phyloP scores from a whole-genome alignment of 2,888 invertebrate genomes.

The Odontothrips loti region DNA sequence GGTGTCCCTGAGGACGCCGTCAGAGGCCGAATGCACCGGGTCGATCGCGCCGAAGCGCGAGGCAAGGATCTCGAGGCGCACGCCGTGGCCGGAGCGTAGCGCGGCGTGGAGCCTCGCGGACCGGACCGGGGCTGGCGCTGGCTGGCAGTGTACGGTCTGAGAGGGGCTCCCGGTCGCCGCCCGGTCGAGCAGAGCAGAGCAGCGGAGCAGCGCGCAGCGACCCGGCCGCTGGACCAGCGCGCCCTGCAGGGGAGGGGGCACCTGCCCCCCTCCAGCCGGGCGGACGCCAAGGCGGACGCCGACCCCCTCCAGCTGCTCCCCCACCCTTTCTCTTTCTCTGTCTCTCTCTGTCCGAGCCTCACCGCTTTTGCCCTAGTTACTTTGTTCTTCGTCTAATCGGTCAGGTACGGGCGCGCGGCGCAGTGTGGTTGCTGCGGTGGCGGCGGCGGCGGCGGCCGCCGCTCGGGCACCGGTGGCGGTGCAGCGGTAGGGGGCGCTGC shows the following conservation, averaged over 20 bases:
- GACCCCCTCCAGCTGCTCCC: not conserved
- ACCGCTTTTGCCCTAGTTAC: constrained; percentile 26
- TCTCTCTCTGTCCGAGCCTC: constrained; percentile 1
- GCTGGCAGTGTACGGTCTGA: not conserved
- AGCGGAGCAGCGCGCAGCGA: not conserved
- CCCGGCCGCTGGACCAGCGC: not conserved
- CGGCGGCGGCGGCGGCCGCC: not conserved
- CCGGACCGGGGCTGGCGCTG: not conserved
- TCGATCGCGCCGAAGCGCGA: no score
- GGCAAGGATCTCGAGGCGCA: not conserved
- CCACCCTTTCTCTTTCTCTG: not conserved
- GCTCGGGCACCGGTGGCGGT: not conserved
- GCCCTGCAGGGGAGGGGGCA: constrained; percentile 4
- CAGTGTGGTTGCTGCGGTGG: not conserved
- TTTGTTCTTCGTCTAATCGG: constrained; percentile 26
- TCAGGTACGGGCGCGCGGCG: constrained; percentile 6
- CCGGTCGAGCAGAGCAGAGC: not conserved
- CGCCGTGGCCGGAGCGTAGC: not conserved
- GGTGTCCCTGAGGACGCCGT: not conserved
- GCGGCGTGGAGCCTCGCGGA: not conserved
- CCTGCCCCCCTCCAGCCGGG: not conserved
- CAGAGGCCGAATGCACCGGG: no score
- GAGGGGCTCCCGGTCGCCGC: no score
- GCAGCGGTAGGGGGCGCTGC: constrained; percentile 1
- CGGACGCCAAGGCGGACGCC: not conserved